Evolutionary conservation across 2,888 invertebrate species (phyloP), one percentile per base, ranked within the genome.

Genomic region (Calameuta filiformis): DNA sequence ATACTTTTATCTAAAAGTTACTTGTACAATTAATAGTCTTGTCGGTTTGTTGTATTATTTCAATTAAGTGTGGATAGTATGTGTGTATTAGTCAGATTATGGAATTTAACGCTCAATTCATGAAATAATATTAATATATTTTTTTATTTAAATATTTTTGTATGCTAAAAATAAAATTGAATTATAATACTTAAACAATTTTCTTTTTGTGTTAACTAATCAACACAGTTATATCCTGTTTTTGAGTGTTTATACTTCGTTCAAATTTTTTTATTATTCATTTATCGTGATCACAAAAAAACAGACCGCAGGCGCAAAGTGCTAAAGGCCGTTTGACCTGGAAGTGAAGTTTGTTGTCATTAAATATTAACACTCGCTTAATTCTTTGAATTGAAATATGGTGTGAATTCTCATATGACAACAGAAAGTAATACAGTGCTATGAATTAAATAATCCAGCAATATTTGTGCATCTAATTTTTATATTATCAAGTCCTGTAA

Each of bases 221-320:
- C 33, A 33, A 33, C 33, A 33, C 33, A 33, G 31, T 31, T 23
- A 56, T 56, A 2, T 23, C 56, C 9, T 23, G 23, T 56, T 56
- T 23, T 81, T 81, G 80, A 77, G 81, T 83, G 83, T 81, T 82
- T 81, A 79, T 81, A 80, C 79, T 83, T 80, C 79, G 77, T 80
- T 81, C 75, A 69, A 80, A 83, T 80, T 78, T 79, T 79, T 83
- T 86, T 81, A 85, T 86, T 85, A 86, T 85, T 82, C 85, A 85
- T 83, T 82, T 80, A 82, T 84, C 79, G 81, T 81, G 83, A 80
- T 73, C 80, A 83, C 80, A 82, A 80, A 81, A 84, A 78, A 81
- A 76, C 79, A 78, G 78, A 83, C 85, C 85, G 79, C 85, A 84
- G 79, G 81, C 83, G 78, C 81, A 77, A 83, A 85, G 85, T 85